Evolutionary conservation across 2,797 vertebrate genomes (phyloP).

Genomic region (Arremon brunneinucha): DNA sequence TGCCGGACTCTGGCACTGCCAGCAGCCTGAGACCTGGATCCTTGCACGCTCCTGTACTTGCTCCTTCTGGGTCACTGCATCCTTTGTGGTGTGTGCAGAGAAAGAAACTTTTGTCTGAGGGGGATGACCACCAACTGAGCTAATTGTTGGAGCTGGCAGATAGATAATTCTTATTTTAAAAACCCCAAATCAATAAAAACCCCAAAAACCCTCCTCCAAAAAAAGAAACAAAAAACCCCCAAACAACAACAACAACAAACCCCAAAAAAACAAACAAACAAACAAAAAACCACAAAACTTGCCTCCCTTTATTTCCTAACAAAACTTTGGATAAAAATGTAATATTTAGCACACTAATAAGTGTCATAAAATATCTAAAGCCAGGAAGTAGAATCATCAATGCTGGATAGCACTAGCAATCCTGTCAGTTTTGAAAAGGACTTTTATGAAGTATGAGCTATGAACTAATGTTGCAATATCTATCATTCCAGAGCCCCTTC

Average conservation of each 20-base stretch:
- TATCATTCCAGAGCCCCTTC: conserved; percentile 8
- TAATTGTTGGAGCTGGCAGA: neutral
- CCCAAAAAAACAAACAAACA: neutral
- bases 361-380: neutral
- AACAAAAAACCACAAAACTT: neutral
- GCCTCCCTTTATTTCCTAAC: neutral
- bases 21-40: neutral
- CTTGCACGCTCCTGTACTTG: too few species aligned
- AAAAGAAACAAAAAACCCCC: neutral
- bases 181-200: neutral
- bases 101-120: neutral
- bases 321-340: neutral
- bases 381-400: neutral
- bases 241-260: neutral
- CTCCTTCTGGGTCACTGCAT: neutral
- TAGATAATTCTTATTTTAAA: neutral
- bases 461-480: neutral
- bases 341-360: neutral
- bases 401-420: neutral
- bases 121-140: neutral
- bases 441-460: neutral
- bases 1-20: neutral
- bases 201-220: neutral
- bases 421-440: neutral
- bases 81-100: neutral